Conservation (phyloP, 2,888 invertebrate genomes). For the Phrixothrix hirtus region DNA sequence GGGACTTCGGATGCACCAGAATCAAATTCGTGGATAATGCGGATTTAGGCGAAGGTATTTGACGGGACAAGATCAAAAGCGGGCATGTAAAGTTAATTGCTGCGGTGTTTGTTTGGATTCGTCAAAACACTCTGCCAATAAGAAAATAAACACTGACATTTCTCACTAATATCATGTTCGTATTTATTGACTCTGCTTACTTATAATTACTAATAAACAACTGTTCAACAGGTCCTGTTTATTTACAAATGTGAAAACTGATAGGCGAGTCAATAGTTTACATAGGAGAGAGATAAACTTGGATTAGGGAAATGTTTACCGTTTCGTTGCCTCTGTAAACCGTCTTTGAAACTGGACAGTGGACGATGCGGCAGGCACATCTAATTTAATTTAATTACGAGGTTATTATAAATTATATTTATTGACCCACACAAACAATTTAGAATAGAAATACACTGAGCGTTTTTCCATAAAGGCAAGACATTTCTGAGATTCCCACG, state of each 20-base stretch:
- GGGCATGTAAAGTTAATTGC: neutral
- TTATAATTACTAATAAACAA: slow-evolving; percentile 11
- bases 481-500: no score
- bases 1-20: neutral
- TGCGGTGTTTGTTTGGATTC: neutral
- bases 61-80: neutral
- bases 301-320: slow-evolving; percentile 1
- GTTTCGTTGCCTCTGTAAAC: neutral
- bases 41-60: neutral
- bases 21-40: neutral
- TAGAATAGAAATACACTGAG: no score
- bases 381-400: no score
- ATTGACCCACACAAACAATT: no score
- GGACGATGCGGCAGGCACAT: no score
- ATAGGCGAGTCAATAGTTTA: slow-evolving; percentile 22
- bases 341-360: neutral
- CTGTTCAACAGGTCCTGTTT: slow-evolving; percentile 26
- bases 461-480: no score
- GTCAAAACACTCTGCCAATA: slow-evolving; percentile 7
- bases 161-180: slow-evolving; percentile 24
- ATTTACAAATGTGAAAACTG: slow-evolving; percentile 20
- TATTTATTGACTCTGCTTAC: slow-evolving; percentile 14
- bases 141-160: slow-evolving; percentile 19
- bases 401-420: no score
- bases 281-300: slow-evolving; percentile 2